These are phyloP conservation scores for Malurus alboscapulatus DNA, from an alignment of 2,113 vertebrate species.

Conservation along the genomic window DNA sequence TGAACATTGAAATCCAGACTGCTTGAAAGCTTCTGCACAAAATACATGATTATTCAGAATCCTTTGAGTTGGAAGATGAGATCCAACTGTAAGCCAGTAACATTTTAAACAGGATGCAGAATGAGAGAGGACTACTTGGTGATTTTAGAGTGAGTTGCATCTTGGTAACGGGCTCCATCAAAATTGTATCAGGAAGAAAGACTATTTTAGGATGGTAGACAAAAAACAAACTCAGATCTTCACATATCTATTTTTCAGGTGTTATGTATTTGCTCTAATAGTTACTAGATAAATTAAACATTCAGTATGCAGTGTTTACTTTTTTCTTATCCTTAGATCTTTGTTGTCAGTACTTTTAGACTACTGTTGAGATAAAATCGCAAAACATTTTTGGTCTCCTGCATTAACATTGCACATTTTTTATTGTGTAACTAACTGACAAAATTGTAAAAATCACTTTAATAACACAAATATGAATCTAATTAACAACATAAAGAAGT, in stretches of 20 bases:
- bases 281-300: not conserved
- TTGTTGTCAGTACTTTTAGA: not conserved
- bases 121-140: not conserved
- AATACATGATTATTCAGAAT: not conserved
- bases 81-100: not conserved
- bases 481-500: not conserved
- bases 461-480: not conserved
- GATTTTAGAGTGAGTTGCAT: not conserved
- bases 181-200: not conserved
- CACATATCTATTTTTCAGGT: not conserved
- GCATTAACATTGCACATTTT: not conserved
- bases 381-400: not conserved
- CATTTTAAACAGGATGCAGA: not conserved
- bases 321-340: not conserved
- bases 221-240: not conserved
- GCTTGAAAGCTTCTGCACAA: not conserved
- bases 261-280: not conserved
- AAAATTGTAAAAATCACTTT: not conserved
- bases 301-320: not conserved
- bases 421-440: not conserved
- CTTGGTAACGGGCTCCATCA: not conserved
- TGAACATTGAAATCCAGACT: not conserved
- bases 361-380: not conserved
- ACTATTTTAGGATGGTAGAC: not conserved
- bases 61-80: not conserved